Evolutionary conservation across 2,797 vertebrate species (phyloP), one percentile per base, ranked within the genome.

Genomic region (Cheirogaleus major): DNA sequence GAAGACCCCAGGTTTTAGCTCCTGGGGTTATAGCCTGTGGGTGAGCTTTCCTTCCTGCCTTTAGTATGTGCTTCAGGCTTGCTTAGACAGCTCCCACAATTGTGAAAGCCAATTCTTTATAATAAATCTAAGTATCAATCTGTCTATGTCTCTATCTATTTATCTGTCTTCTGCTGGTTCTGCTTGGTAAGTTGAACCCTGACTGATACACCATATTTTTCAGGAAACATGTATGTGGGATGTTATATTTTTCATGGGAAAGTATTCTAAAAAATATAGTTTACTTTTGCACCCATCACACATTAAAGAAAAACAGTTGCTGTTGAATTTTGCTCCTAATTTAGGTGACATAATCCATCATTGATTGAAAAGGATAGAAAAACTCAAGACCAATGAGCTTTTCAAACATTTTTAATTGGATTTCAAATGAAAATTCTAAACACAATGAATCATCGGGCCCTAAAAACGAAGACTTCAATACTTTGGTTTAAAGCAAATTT

Each of bases 381-480:
- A 67, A 41, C 59, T 81, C 17, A 76, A 94, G 45, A 94, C 30
- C 13, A 61, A 65, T 43, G 61, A 73, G 25, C 5, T 91, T 84
- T 86, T 52, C 55, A 87, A 82, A 76, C 38, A 23, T 43, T 80
- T 92, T 63, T 57, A 89, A 85, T 15, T 92, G 35, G 12, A 85
- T 89, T 93, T 94, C 82, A 95, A 59, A 61, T 78, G 65, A 91
- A 76, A 96, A 82, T 88, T 88, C 57, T 41, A 69, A 69, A 67
- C 15, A 63, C 23, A 38, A 78, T 72, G 38, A 89, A 75, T 86
- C 55, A 78, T 3, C 90, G 27, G 43, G 30, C 67, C 50, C 52
- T 91, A 35, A 57, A 94, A 92, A 63, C 73, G 10, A 92, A 82
- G 76, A 18, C 41, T 93, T 72, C 67, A 87, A 59, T 57, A 76